A percentile compares a stretch with the other conserved stretches of the same genome.
Conservation (phyloP, 2,888 invertebrate genomes). For the Cabera pusaria region DNA sequence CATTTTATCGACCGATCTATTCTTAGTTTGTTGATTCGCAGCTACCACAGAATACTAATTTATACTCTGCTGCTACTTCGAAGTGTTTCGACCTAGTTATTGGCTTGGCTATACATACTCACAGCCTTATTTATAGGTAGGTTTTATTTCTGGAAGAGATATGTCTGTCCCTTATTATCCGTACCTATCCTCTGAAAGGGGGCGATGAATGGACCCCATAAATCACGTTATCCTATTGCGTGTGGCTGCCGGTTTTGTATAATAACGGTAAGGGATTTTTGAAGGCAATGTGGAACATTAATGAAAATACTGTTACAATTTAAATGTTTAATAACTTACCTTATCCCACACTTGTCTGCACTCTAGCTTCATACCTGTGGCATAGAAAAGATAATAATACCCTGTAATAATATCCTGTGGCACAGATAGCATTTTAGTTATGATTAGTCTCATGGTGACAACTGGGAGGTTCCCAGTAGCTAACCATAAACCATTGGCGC, state of each 20-base stretch:
- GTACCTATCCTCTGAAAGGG: slow-evolving; percentile 23
- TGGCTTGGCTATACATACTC: slow-evolving; percentile 5
- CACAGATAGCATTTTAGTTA: too few species aligned
- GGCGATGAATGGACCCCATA: slow-evolving; percentile 24
- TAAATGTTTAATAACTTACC: too few species aligned
- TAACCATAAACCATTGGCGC: too few species aligned
- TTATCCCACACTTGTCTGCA: too few species aligned
- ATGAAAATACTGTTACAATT: background rate
- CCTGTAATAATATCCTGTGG: too few species aligned
- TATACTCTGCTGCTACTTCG: slow-evolving; percentile 15
- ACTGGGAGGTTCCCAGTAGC: too few species aligned
- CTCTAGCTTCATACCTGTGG: too few species aligned
- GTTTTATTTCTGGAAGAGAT: slow-evolving; percentile 1
- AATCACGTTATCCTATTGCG: slow-evolving; percentile 26
- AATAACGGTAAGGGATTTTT: too few species aligned
- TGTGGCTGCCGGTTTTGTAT: slow-evolving; percentile 18
- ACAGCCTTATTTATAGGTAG: slow-evolving; percentile 7
- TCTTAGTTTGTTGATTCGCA: slow-evolving; percentile 16
- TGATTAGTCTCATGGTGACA: too few species aligned
- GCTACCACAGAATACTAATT: too few species aligned
- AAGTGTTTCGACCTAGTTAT: slow-evolving; percentile 28
- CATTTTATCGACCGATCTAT: slow-evolving; percentile 17
- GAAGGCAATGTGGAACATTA: too few species aligned
- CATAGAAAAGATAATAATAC: too few species aligned
- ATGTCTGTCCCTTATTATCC: slow-evolving; percentile 10